Conservation (phyloP, 2,888 invertebrate genomes). For the Hedychridium roseum region DNA sequence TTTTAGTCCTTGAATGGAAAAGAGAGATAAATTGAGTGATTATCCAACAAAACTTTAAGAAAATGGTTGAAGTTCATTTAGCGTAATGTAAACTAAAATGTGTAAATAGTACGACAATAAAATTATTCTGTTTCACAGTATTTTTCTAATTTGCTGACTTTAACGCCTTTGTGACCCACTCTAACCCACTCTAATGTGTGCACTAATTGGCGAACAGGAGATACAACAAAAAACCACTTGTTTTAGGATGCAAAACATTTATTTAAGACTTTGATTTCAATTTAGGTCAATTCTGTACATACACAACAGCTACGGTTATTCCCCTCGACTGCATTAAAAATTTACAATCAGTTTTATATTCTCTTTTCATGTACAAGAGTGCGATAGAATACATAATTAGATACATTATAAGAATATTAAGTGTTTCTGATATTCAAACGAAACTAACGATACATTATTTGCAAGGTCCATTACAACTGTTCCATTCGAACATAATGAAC, state of each 20-base stretch:
- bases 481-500: constrained; percentile 39
- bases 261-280: constrained; percentile 49
- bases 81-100: too few relatives aligned
- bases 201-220: too few relatives aligned
- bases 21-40: too few relatives aligned
- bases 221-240: background rate
- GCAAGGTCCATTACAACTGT: constrained; percentile 22
- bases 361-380: constrained; percentile 20
- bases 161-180: too few relatives aligned
- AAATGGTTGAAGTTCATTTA: too few relatives aligned
- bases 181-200: too few relatives aligned
- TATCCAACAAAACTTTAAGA: too few relatives aligned
- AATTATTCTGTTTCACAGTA: too few relatives aligned
- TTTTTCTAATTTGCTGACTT: too few relatives aligned
- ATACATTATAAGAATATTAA: constrained; percentile 15
- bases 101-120: too few relatives aligned
- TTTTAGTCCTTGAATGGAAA: too few relatives aligned
- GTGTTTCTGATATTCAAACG: constrained; percentile 15
- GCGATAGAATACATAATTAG: constrained; percentile 20
- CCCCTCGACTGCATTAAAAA: constrained; percentile 39
- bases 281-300: constrained; percentile 46
- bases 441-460: constrained; percentile 22
- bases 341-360: constrained; percentile 36
- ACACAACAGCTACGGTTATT: constrained; percentile 38
- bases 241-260: constrained; percentile 56